phyloP scores from a whole-genome alignment of 2,797 vertebrate genomes.

The Parauchenoglanis punctatus region DNA sequence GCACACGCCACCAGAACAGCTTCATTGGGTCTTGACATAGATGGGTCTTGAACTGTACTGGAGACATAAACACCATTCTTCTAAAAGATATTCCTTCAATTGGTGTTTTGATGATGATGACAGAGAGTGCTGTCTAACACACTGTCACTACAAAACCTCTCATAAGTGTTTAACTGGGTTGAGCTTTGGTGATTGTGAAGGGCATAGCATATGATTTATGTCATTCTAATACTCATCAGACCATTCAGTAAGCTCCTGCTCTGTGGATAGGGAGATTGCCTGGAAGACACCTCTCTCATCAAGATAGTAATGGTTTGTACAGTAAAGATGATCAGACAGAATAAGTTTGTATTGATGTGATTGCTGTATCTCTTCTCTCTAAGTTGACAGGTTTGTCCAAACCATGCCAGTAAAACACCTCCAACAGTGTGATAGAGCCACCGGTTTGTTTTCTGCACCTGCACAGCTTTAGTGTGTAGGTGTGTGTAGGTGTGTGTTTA shows the following conservation, averaged over 20 bases:
- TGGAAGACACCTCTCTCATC: not conserved
- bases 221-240: not conserved
- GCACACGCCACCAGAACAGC: too few relatives aligned
- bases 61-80: not conserved
- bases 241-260: not conserved
- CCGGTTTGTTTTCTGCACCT: conserved; percentile 8
- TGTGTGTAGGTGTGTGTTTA: conserved; percentile 15
- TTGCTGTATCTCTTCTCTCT: not conserved
- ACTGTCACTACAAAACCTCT: not conserved
- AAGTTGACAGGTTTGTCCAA: not conserved
- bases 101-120: not conserved
- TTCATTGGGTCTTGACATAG: not conserved
- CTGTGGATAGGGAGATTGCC: not conserved
- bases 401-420: not conserved
- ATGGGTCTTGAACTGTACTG: not conserved
- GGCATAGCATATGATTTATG: not conserved
- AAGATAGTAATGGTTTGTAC: not conserved
- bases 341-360: not conserved
- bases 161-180: not conserved
- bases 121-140: not conserved
- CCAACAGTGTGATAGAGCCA: not conserved
- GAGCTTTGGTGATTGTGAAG: not conserved
- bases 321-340: not conserved
- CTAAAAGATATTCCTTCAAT: not conserved
- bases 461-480: conserved; percentile 11